Percentiles rank a stretch among this genome's conserved stretches.
Conservation (phyloP, 2,113 vertebrate genomes). For the Vicugna pacos region DNA sequence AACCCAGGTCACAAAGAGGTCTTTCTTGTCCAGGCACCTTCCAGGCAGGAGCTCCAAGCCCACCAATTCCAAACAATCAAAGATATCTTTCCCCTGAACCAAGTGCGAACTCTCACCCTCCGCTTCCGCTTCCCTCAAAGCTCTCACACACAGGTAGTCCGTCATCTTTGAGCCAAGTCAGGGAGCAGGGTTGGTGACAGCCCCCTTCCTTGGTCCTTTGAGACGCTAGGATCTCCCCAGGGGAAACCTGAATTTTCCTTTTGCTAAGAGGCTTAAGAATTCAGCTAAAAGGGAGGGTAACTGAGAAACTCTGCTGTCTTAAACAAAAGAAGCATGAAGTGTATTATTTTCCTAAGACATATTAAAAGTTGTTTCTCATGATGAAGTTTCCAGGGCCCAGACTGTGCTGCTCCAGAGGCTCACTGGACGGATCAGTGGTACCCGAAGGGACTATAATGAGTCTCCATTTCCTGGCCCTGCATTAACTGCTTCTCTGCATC, state of each 20-base stretch:
- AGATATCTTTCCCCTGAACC: neutral
- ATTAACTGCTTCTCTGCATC: constrained; percentile 76
- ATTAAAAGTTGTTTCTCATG: constrained; percentile 30
- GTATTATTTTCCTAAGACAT: neutral
- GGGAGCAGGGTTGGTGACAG: neutral
- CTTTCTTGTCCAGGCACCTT: neutral
- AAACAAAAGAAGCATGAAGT: neutral
- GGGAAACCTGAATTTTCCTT: constrained; percentile 8
- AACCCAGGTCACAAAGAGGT: neutral
- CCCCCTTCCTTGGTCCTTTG: neutral
- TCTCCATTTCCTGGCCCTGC: constrained; percentile 67
- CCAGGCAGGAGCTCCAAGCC: neutral
- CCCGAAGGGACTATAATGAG: constrained; percentile 45
- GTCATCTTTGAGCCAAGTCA: constrained; percentile 33
- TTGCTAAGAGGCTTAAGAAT: constrained; percentile 24
- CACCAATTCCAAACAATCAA: constrained; percentile 9
- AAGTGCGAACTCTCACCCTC: neutral
- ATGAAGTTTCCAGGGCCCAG: neutral
- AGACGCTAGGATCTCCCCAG: neutral
- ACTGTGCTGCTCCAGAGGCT: neutral
- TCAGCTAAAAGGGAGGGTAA: neutral
- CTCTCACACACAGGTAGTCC: neutral
- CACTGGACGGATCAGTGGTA: neutral
- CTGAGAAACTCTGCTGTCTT: neutral
- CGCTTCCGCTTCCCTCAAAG: neutral